These are phyloP conservation scores for Choloepus didactylus DNA, from an alignment of 2,797 vertebrate genomes.

Conservation along the genomic window DNA sequence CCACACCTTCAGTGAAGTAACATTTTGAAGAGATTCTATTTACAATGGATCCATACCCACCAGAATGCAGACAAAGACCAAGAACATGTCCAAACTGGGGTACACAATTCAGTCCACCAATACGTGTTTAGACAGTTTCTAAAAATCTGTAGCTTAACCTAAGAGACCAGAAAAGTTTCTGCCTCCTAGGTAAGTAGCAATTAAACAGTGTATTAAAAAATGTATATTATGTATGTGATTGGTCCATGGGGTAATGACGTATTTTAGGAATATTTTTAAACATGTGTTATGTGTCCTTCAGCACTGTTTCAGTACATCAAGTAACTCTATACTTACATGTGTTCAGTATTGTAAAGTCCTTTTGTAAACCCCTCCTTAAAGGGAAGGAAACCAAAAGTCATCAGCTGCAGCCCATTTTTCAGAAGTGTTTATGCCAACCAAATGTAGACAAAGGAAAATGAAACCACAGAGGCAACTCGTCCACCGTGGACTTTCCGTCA, in stretches of 20 bases:
- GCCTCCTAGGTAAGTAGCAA: slow-evolving; percentile 70
- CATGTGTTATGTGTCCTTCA: slow-evolving; percentile 74
- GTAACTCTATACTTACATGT: slow-evolving; percentile 46
- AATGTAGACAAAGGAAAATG: slow-evolving; percentile 53
- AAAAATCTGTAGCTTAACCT: slow-evolving; percentile 74
- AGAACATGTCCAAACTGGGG: no score
- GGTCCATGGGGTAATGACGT: slow-evolving; percentile 66
- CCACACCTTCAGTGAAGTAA: no score
- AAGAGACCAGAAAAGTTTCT: slow-evolving; percentile 69
- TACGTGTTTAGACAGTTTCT: slow-evolving; percentile 67
- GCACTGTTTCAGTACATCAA: slow-evolving; percentile 69
- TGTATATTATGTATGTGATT: slow-evolving; percentile 67
- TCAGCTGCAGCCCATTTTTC: slow-evolving; percentile 70
- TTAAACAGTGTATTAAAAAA: slow-evolving; percentile 79
- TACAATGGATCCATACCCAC: no score
- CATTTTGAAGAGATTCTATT: no score
- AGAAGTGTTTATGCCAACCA: slow-evolving; percentile 70
- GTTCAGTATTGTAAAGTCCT: slow-evolving; percentile 21
- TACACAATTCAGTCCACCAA: no score
- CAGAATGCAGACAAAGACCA: no score
- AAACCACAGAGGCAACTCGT: neutral
- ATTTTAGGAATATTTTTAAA: slow-evolving; percentile 81
- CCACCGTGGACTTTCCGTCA: neutral
- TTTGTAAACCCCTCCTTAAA: slow-evolving; percentile 75
- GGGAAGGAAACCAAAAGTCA: slow-evolving; percentile 62